phyloP scores from a whole-genome alignment of 2,113 vertebrate species.

The Cyanocitta stelleri region DNA sequence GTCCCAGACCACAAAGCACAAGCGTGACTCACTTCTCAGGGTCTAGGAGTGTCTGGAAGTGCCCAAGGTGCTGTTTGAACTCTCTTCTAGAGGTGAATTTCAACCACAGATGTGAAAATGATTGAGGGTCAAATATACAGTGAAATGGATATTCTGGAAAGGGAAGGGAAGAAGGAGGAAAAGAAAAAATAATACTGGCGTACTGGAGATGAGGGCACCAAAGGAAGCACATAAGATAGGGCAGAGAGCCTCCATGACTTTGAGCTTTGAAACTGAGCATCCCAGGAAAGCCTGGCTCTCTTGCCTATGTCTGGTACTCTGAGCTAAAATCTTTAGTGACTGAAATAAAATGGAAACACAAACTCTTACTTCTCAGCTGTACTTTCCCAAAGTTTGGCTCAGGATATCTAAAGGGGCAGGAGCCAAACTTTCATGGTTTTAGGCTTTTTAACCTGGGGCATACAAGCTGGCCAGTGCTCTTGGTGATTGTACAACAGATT shows the following conservation, averaged over 20 bases:
- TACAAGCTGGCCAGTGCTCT: not conserved
- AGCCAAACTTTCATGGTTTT: not conserved
- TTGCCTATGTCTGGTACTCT: not conserved
- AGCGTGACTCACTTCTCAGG: not conserved
- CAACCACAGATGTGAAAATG: not conserved
- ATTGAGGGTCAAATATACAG: not conserved
- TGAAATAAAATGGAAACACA: not conserved
- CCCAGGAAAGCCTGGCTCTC: not conserved
- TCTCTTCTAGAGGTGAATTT: not conserved
- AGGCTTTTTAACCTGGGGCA: not conserved
- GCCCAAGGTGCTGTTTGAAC: not conserved
- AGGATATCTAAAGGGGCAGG: not conserved
- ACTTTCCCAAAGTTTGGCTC: not conserved
- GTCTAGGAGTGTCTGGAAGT: not conserved
- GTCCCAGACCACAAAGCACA: not conserved
- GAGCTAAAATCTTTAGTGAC: not conserved
- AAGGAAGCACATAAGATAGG: not conserved
- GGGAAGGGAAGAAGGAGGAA: not conserved
- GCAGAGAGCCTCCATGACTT: not conserved
- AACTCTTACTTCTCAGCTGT: not conserved
- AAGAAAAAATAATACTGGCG: not conserved
- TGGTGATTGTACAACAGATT: not conserved
- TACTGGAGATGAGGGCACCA: not conserved
- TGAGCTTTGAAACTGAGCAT: not conserved
- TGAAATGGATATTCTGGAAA: not conserved